A percentile compares a stretch with the other conserved stretches of the same genome.
Evolutionary conservation across 2,113 vertebrate species (phyloP).

Genomic region (Excalfactoria chinensis): DNA sequence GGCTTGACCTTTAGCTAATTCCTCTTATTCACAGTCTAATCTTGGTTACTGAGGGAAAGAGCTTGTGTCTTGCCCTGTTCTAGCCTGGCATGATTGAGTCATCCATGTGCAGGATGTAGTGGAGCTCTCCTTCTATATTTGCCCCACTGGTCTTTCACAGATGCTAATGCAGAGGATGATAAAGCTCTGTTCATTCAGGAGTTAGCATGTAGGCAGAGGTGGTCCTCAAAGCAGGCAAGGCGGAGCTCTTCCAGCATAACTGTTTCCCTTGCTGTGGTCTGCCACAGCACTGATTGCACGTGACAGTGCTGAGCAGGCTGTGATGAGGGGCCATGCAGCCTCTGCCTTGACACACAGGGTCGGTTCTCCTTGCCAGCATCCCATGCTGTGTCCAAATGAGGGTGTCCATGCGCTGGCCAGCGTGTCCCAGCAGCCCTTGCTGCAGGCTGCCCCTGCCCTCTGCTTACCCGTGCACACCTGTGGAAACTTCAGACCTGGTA

Average conservation of each 20-base stretch:
- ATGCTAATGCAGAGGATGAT: neutral
- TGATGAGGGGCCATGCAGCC: neutral
- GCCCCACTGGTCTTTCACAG: neutral
- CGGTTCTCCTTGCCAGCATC: neutral
- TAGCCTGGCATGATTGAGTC: constrained; percentile 23
- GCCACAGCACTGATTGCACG: rapidly evolving
- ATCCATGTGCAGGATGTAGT: neutral
- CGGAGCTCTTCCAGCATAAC: neutral
- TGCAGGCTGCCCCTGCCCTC: neutral
- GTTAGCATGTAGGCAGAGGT: neutral
- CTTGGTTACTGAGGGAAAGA: constrained; percentile 33
- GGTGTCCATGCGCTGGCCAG: rapidly evolving
- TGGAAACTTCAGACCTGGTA: neutral
- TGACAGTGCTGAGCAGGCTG: neutral
- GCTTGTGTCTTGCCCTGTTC: neutral
- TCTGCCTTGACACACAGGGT: neutral
- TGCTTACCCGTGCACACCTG: neutral
- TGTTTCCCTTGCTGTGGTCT: neutral
- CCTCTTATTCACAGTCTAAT: constrained; percentile 53
- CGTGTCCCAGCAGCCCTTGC: rapidly evolving
- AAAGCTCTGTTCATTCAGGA: neutral
- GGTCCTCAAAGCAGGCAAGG: neutral
- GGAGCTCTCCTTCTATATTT: neutral
- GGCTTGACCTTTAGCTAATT: constrained; percentile 64
- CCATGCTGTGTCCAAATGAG: neutral